These are phyloP conservation scores for Sus scrofa DNA, from an alignment of 2,113 vertebrate genomes.

Conservation along the genomic window T2T-Sscrofa CM000820.6:119951501-119952000, in stretches of 20 bases:
- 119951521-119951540: slow-evolving; percentile 33
- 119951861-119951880: too few relatives aligned
- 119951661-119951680: background rate
- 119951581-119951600: slow-evolving; percentile 80
- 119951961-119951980: background rate
- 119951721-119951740: background rate
- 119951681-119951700: background rate
- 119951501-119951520: slow-evolving; percentile 64
- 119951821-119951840: too few relatives aligned
- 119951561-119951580: slow-evolving; percentile 80
- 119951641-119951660: slow-evolving; percentile 40
- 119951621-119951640: slow-evolving; percentile 75
- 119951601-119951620: slow-evolving; percentile 56
- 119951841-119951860: too few relatives aligned
- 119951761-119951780: background rate
- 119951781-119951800: background rate
- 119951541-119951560: slow-evolving; percentile 1
- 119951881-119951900: too few relatives aligned
- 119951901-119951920: too few relatives aligned
- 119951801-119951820: background rate
- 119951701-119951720: background rate
- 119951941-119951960: too few relatives aligned
- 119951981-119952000: background rate
- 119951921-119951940: too few relatives aligned
- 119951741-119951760: background rate